Evolutionary conservation across 2,888 invertebrate genomes (phyloP).

Genomic region (Plebejus argus): DNA sequence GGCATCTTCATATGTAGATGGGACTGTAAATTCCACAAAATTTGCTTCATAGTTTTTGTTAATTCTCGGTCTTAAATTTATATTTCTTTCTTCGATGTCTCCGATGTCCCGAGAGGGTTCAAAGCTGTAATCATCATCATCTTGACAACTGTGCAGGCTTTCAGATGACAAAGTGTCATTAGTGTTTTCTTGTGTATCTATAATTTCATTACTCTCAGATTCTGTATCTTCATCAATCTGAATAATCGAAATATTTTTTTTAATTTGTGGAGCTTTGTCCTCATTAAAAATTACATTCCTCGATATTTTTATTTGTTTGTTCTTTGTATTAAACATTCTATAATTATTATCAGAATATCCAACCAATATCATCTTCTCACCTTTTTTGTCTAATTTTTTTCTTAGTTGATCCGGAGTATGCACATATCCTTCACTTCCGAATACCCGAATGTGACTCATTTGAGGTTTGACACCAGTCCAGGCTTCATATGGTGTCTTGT

Average conservation of each 20-base stretch:
- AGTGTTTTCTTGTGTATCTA: too few relatives aligned
- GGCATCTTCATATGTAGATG: slow-evolving; percentile 44
- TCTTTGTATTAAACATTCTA: slow-evolving; percentile 20
- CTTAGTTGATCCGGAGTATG: slow-evolving; percentile 50
- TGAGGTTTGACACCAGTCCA: slow-evolving; percentile 41
- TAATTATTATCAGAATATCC: slow-evolving; percentile 30
- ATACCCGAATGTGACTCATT: slow-evolving; percentile 37
- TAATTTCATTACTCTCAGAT: background rate
- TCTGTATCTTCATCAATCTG: background rate
- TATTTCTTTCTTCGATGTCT: background rate
- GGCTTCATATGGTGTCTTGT: slow-evolving; percentile 44
- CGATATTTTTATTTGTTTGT: slow-evolving; percentile 25
- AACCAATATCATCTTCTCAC: slow-evolving; percentile 42
- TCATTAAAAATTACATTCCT: slow-evolving; percentile 45
- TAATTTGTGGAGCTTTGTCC: background rate
- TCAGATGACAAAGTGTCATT: too few relatives aligned
- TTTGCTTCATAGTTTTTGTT: background rate
- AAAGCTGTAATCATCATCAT: too few relatives aligned
- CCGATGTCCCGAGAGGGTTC: too few relatives aligned
- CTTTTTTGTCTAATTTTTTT: slow-evolving; percentile 45
- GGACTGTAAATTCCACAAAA: slow-evolving; percentile 38
- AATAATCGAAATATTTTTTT: background rate
- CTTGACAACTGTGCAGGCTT: too few relatives aligned
- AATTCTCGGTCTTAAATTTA: background rate
- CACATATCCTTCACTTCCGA: slow-evolving; percentile 41